Conservation (phyloP, 2,888 invertebrate genomes). For the Celastrina argiolus region DNA sequence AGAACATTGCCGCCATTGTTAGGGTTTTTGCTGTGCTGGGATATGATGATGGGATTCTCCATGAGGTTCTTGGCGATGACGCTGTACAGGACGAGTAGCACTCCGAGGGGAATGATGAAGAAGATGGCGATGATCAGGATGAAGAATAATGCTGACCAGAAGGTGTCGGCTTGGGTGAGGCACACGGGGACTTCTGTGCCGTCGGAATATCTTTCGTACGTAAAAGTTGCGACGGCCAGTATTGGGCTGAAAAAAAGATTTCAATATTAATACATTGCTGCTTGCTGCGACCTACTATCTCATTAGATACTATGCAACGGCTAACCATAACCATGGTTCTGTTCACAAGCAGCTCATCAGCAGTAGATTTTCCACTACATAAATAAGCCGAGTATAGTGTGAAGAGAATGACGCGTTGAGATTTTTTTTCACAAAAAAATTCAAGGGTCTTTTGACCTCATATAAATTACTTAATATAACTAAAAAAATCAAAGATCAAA, state of each 20-base stretch:
- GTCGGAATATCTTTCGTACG: conserved; percentile 83
- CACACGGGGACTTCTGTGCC: conserved; percentile 86
- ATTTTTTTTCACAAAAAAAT: too few species aligned
- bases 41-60: conserved; percentile 85
- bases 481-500: too few species aligned
- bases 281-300: too few species aligned
- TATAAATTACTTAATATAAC: too few species aligned
- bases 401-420: too few species aligned
- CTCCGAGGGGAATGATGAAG: conserved; percentile 89
- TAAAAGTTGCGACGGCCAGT: conserved; percentile 87
- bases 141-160: conserved; percentile 89
- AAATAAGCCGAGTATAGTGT: too few species aligned
- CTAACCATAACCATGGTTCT: too few species aligned
- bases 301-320: too few species aligned
- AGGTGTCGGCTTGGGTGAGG: conserved; percentile 86
- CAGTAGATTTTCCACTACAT: too few species aligned
- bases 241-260: conserved; percentile 84
- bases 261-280: not conserved
- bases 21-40: conserved; percentile 75
- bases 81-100: conserved; percentile 89
- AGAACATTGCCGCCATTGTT: conserved; percentile 76
- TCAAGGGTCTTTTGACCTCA: too few species aligned
- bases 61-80: conserved; percentile 91
- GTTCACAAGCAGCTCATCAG: too few species aligned
- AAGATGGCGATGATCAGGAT: conserved; percentile 88